Evolutionary conservation across 2,797 vertebrate species (phyloP), one percentile per base, ranked within the genome.

Genomic region (Octomys mimax): DNA sequence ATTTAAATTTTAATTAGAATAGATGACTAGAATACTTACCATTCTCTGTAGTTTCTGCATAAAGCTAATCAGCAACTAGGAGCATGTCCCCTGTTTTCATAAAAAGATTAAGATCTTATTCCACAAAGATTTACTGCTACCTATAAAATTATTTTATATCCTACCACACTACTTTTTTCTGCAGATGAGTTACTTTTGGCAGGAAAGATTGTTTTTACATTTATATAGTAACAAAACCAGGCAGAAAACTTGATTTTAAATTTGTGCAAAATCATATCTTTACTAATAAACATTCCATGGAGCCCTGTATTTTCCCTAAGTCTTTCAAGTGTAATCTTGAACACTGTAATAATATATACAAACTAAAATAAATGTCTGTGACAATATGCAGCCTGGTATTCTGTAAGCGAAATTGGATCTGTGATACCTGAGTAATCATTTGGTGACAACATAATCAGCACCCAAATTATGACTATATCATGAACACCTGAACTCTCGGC

Each of bases 1-100:
- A 99, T 99, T 99, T 98, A 93, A 98, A 98, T 98, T 98, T 98
- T 98, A 99, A 99, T 99, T 99, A 98, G 98, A 98, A 98, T 96
- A 97, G 96, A 98, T 98, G 98, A 98, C 97, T 98, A 94, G 95
- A 97, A 98, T 98, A 94, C 88, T 98, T 98, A 92, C 87, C 59
- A 92, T 98, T 98, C 0, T 22, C 89, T 96, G 90, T 97, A 96
- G 93, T 98, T 98, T 97, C 93, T 98, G 89, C 96, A 92, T 90
- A 54, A 86, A 87, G 90, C 94, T 98, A 97, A 98, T 98, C 97
- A 98, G 91, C 95, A 97, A 91, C 92, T 54, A 95, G 85, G 97
- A 97, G 78, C 92, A 97, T 95, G 77, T 2, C 71, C 80, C 13
- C 18, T 89, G 93, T 31, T 94, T 96, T 95, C 95, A 96, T 95